Evolutionary conservation across 2,797 vertebrate species (phyloP), one percentile per base, ranked within the genome.

Genomic region (Crenuchus spilurus): DNA sequence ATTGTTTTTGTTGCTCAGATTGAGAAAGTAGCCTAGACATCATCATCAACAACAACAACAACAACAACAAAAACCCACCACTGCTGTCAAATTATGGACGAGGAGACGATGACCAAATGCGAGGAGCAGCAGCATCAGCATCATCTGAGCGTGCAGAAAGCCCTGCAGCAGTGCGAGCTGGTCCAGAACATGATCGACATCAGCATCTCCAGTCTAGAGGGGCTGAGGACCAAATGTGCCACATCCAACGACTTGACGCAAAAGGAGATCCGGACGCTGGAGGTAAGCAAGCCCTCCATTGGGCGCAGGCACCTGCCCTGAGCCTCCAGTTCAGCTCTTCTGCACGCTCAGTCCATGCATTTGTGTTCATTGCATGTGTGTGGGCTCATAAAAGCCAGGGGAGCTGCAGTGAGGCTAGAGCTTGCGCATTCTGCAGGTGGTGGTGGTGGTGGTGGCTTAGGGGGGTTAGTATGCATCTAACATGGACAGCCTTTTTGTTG

Each of bases 111-210:
- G 94, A 94, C 95, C 89, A 94, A 93, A 93, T 94, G 92, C 94
- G 95, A 96, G 85, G 95, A 95, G 91, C 46, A 49, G 46, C 46
- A 49, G 44, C 44, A 46, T 1, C 44, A 46, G 1, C 93, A 93
- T 90, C 94, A 92, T 90, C 91, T 96, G 86, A 96, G 95, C 95
- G 93, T 96, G 95, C 95, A 97, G 88, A 97, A 97, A 95, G 96
- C 96, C 90, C 91, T 97, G 93, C 95, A 98, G 94, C 96, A 98
- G 95, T 98, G 96, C 92, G 96, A 98, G 90, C 89, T 97, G 93
- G 96, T 98, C 90, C 96, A 98, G 81, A 96, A 97, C 86, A 98
- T 98, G 96, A 98, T 98, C 86, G 96, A 98, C 92, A 95, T 98
- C 91, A 98, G 96, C 92, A 97, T 98, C 91, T 97, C 96, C 88